Percentiles rank a stretch among this genome's conserved stretches.
These are phyloP conservation scores for Melanotaenia boesemani DNA, from an alignment of 2,797 vertebrate genomes.

Conservation along the genomic window DNA sequence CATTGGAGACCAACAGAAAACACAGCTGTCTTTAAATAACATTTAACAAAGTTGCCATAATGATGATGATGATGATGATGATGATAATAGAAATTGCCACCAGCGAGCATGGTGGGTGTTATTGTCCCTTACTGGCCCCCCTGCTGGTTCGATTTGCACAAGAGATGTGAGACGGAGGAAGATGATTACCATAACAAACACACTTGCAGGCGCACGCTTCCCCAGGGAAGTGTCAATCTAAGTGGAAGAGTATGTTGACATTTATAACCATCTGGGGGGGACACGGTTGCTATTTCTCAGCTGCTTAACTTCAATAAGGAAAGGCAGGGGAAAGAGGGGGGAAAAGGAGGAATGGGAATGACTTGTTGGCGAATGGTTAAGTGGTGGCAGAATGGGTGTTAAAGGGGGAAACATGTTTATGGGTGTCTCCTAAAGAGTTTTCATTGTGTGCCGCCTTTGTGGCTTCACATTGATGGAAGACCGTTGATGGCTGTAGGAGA, in stretches of 20 bases:
- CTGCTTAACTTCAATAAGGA: conserved; percentile 80
- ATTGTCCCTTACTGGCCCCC: conserved; percentile 45
- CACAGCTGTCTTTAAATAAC: conserved; percentile 44
- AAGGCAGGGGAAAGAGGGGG: conserved; percentile 14
- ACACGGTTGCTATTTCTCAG: conserved; percentile 72
- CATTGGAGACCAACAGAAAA: conserved; percentile 35
- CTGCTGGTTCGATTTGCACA: conserved; percentile 71
- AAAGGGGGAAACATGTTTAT: conserved; percentile 60
- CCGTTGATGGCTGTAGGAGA: conserved; percentile 68
- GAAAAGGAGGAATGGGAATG: conserved; percentile 4
- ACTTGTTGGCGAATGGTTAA: conserved; percentile 68
- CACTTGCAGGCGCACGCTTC: conserved; percentile 64
- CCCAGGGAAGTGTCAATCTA: conserved; percentile 80
- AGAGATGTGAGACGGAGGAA: conserved; percentile 74
- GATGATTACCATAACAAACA: conserved; percentile 81
- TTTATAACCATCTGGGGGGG: conserved; percentile 79
- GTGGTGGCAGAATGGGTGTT: conserved; percentile 54
- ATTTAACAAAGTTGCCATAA: conserved; percentile 61
- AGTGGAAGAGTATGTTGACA: conserved; percentile 81
- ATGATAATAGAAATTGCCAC: conserved; percentile 64
- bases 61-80: conserved; percentile 58
- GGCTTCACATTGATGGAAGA: conserved; percentile 66
- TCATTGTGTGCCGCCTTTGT: conserved; percentile 66
- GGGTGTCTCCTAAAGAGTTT: conserved; percentile 70
- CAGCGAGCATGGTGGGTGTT: conserved; percentile 65